Percentiles rank a stretch among this genome's conserved stretches.
phyloP scores from a whole-genome alignment of 2,797 vertebrate species.

The Coilia nasus region DNA sequence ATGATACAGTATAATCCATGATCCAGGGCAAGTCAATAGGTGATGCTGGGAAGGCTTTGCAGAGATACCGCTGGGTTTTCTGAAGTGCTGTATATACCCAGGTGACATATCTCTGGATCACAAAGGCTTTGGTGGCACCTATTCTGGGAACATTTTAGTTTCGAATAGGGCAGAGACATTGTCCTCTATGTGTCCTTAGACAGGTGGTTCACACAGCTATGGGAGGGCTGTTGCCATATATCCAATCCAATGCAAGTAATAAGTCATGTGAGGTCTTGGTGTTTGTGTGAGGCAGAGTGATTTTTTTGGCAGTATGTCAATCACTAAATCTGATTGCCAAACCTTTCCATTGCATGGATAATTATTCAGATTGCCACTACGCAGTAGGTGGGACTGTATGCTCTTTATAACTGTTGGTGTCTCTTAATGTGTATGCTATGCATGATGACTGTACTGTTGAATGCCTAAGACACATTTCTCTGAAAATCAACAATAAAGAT shows the following conservation, averaged over 20 bases:
- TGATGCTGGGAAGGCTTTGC: neutral
- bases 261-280: neutral
- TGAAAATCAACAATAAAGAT: too few relatives aligned
- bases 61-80: neutral
- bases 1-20: constrained; percentile 19
- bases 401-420: too few relatives aligned
- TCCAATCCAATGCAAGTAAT: neutral
- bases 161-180: neutral
- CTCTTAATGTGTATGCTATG: too few relatives aligned
- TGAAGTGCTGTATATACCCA: neutral
- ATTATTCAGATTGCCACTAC: neutral
- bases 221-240: neutral
- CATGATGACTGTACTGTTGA: too few relatives aligned
- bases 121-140: constrained; percentile 1
- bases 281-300: neutral
- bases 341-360: neutral
- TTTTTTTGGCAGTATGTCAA: neutral
- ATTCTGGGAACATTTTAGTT: neutral
- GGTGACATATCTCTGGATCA: neutral
- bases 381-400: too few relatives aligned
- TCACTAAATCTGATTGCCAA: neutral
- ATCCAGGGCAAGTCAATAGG: constrained; percentile 18
- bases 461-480: too few relatives aligned
- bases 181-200: neutral
- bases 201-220: neutral